Evolutionary conservation across 2,797 vertebrate genomes (phyloP), one percentile per base, ranked within the genome.

Genomic region (Hypotaenidia okinawae): DNA sequence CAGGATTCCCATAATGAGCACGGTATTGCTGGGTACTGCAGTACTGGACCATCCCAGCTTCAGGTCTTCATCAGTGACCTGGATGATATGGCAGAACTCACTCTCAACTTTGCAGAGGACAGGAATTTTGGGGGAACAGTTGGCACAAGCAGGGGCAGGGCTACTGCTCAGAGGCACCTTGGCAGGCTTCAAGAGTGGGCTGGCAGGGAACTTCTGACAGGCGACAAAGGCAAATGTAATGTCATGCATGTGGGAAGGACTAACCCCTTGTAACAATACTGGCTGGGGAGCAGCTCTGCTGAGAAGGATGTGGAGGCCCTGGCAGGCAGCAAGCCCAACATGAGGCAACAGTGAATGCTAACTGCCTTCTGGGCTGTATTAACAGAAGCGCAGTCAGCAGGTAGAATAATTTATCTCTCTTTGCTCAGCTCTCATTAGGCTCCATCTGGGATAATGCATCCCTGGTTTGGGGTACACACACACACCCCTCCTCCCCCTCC

Each of bases 241-340:
- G 14, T 58, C 14, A 0, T 6, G 15, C 10, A 1, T 0, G 0
- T 45, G 43, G 11, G 33, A 57, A 87, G 55, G 45, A 18, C 28
- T 41, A 51, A 18, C 1, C 9, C 6, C 28, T 54, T 47, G 49
- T 58, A 75, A 15, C 1, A 2, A 28, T 45, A 10, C 5, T 3
- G n/a, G 6, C 39, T 47, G 68, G 43, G 25, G 22, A 62, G 58
- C 21, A 13, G 59, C 32, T 74, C 43, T 83, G 30, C 64, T 57
- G 62, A 18, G 43, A 35, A 49, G 25, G 49, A 23, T 0, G 0
- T 19, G 61, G 49, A 27, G 24, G 10, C 37, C 55, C 27, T 63
- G 43, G 51, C 73, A 55, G 37, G 10, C 18, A 66, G 45, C 25
- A 74, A 49, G 27, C 61, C 69, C 11, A 13, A 4, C 0, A 1